Base-by-base conservation (phyloP, 2,888 invertebrate genomes). In the Epirrhoe alternata region DNA sequence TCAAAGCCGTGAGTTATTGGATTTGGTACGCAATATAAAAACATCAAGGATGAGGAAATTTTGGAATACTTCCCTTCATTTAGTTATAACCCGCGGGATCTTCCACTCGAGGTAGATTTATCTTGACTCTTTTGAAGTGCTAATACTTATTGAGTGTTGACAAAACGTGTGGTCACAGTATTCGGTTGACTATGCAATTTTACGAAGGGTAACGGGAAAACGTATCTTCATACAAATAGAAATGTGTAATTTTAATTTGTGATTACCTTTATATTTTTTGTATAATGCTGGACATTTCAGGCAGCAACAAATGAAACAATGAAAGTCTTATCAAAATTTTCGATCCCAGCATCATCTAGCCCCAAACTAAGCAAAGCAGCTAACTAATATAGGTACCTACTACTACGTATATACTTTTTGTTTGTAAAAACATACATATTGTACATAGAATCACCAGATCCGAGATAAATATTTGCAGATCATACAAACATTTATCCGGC, bases 41-140 rank as follows among this genome's bases (percentile, higher is more conserved):
- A 60, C 60, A 61, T 65, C 51, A 60, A 50, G 52, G 52, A 52
- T 47, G 52, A 42, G 42, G 17, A 57, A 24, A 57, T 57, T 74
- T 70, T 58, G 72, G 55, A 77, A 70, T 66, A 74, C 70, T 74
- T 74, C 68, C 65, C 70, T 69, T 74, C 45, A 68, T 58, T 68
- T 69, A 57, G 50, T 42, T 42, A 42, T 42, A 42, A 42, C 38
- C 38, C 38, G 38, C 38, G 38, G 38, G 38, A 42, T 42, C 12
- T 42, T 42, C 4, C 38, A 42, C 38, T 42, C 35, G 35, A 10
- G 38, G 38, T 42, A 12, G 38, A 42, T 42, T 12, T 42, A 42
- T 42, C 38, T 42, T 42, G 12, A 12, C 38, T 42, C 38, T 42
- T 42, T 42, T 42, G 12, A 42, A 42, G 38, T 12, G 35, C 7